Conservation (phyloP, 2,888 invertebrate genomes). For the Andrena flavipes region DNA sequence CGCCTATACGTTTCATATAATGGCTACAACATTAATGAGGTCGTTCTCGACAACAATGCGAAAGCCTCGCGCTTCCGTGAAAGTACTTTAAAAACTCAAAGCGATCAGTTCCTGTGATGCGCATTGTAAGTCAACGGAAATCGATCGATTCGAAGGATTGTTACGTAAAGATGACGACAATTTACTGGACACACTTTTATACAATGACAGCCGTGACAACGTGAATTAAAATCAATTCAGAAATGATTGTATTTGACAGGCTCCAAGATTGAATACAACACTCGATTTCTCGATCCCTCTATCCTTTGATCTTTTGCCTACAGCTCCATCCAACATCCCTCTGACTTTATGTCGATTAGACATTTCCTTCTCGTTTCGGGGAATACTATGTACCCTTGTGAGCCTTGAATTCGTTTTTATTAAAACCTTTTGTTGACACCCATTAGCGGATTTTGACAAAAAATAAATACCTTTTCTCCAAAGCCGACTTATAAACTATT, state of each 20-base stretch:
- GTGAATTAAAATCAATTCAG: neutral
- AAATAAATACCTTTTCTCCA: too few species aligned
- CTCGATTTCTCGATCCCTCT: neutral
- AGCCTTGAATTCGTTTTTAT: neutral
- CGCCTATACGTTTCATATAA: slow-evolving; percentile 71
- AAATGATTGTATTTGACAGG: neutral
- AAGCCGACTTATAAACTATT: too few species aligned
- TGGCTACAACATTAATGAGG: slow-evolving; percentile 73
- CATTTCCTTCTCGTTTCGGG: neutral
- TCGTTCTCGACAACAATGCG: slow-evolving; percentile 56
- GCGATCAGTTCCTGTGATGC: slow-evolving; percentile 10
- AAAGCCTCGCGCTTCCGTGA: slow-evolving; percentile 40
- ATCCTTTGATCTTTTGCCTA: neutral
- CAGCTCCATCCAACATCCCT: too few species aligned
- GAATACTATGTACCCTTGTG: too few species aligned
- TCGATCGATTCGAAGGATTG: neutral
- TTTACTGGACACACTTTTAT: neutral
- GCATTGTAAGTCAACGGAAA: slow-evolving; percentile 1
- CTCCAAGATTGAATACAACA: neutral
- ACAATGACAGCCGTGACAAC: neutral
- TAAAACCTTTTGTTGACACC: too few species aligned
- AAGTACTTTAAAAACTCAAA: slow-evolving; percentile 49
- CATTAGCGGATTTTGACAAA: too few species aligned
- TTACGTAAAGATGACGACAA: neutral
- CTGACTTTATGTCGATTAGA: neutral